phyloP scores from a whole-genome alignment of 2,888 invertebrate genomes.

The Phragmatobia fuliginosa region DNA sequence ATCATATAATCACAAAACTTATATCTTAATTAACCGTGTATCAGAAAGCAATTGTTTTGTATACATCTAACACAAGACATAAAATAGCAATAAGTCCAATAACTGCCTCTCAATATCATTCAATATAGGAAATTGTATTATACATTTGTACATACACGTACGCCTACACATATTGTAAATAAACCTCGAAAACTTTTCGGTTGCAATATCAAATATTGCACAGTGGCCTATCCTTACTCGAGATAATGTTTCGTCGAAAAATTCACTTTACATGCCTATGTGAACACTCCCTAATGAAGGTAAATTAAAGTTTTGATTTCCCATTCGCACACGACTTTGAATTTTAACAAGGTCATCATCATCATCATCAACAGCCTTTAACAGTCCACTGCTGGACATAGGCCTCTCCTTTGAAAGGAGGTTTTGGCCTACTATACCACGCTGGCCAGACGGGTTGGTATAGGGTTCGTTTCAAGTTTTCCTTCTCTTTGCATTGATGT shows the following conservation, averaged over 20 bases:
- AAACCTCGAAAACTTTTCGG: background rate
- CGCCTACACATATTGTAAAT: background rate
- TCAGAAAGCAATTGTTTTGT: conserved; percentile 25
- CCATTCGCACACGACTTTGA: conserved; percentile 17
- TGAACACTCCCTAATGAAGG: conserved; percentile 6
- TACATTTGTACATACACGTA: background rate
- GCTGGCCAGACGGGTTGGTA: too few relatives aligned
- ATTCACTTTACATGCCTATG: conserved; percentile 8
- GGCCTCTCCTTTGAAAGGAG: too few relatives aligned
- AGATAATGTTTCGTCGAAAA: conserved; percentile 17
- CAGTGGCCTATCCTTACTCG: background rate
- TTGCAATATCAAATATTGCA: background rate
- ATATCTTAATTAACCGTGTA: conserved; percentile 32
- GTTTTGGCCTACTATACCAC: too few relatives aligned
- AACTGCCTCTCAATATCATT: conserved; percentile 30
- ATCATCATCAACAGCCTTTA: too few relatives aligned
- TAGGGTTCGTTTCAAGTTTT: too few relatives aligned
- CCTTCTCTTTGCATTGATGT: too few relatives aligned
- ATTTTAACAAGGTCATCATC: conserved; percentile 20
- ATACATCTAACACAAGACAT: conserved; percentile 17
- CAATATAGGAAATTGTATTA: background rate
- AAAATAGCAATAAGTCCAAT: conserved; percentile 55
- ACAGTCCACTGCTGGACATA: too few relatives aligned
- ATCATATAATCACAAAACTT: conserved; percentile 12
- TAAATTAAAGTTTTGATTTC: conserved; percentile 11